Evolutionary conservation across 2,888 invertebrate species (phyloP).

Genomic region (Hemistola chrysoprasaria): DNA sequence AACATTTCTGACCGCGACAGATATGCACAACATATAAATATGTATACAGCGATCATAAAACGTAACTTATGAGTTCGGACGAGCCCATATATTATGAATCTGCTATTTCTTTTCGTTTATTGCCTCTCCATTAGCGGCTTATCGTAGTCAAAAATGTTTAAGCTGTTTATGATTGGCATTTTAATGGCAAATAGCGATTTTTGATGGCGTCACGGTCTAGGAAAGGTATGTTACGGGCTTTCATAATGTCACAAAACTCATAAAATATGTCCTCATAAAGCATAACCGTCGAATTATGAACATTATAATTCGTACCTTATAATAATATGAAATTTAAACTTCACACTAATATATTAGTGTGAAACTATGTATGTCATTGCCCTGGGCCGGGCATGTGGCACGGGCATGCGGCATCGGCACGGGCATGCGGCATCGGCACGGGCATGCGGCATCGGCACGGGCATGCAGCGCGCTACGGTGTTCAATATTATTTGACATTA

Average conservation of each 20-base stretch:
- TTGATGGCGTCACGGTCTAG: slow-evolving; percentile 14
- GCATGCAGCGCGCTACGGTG: no score
- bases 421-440: no score
- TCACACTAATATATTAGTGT: no score
- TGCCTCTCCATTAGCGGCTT: slow-evolving; percentile 17
- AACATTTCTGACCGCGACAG: slow-evolving; percentile 3
- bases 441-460: no score
- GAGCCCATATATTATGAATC: slow-evolving; percentile 18
- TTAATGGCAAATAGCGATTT: slow-evolving; percentile 10
- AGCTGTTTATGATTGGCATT: slow-evolving; percentile 20
- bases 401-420: no score
- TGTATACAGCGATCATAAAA: slow-evolving; percentile 22
- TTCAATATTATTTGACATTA: no score
- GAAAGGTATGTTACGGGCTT: slow-evolving; percentile 2
- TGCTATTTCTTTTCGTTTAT: slow-evolving; percentile 27
- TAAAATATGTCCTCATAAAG: no score
- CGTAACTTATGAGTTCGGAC: slow-evolving; percentile 22
- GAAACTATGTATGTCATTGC: no score
- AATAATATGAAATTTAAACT: no score
- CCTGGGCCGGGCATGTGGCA: no score
- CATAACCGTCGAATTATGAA: no score
- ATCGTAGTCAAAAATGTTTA: slow-evolving; percentile 15
- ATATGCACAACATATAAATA: slow-evolving; percentile 6
- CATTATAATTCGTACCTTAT: no score
- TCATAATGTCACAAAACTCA: neutral